Percentiles rank a stretch among this genome's conserved stretches.
These are phyloP conservation scores for Drosophila peninsularis DNA, from an alignment of 2,888 invertebrate species.

Conservation along the genomic window DNA sequence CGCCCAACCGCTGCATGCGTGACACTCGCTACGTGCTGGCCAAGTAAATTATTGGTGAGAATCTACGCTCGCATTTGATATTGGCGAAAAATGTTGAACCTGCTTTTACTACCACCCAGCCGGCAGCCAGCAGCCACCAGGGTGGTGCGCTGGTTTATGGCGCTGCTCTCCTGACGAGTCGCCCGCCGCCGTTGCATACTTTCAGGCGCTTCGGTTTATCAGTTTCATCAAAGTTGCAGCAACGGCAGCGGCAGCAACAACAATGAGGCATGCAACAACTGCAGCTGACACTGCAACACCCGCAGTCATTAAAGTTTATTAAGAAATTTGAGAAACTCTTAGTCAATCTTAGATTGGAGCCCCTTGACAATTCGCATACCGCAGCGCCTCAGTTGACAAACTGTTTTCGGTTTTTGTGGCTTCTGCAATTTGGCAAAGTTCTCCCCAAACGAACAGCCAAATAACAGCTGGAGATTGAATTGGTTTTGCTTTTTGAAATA, in stretches of 20 bases:
- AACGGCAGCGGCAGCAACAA: slow-evolving; percentile 45
- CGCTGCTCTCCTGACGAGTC: slow-evolving; percentile 20
- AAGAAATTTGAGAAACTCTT: slow-evolving; percentile 65
- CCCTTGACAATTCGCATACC: slow-evolving; percentile 39
- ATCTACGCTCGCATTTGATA: slow-evolving; percentile 54
- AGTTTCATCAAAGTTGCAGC: slow-evolving; percentile 72
- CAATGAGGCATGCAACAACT: slow-evolving; percentile 19
- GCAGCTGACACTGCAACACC: slow-evolving; percentile 57
- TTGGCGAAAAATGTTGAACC: slow-evolving; percentile 40
- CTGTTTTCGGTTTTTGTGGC: slow-evolving; percentile 51
- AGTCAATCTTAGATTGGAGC: slow-evolving; percentile 39
- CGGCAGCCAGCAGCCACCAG: not conserved
- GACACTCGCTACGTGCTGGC: slow-evolving; percentile 66
- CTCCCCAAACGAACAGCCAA: slow-evolving; percentile 11
- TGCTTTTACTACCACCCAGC: slow-evolving; percentile 27
- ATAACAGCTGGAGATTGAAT: slow-evolving; percentile 26
- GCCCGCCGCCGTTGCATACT: slow-evolving; percentile 53
- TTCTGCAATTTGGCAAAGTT: slow-evolving; percentile 57
- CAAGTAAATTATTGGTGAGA: slow-evolving; percentile 73
- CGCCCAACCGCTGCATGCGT: slow-evolving; percentile 57
- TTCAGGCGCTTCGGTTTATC: slow-evolving; percentile 58
- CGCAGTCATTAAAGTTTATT: slow-evolving; percentile 79
- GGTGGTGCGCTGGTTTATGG: slow-evolving; percentile 25
- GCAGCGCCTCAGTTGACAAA: slow-evolving; percentile 30
- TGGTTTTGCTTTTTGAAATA: slow-evolving; percentile 27